Evolutionary conservation across 2,797 vertebrate genomes (phyloP).

Genomic region (Tiaroga cobitis): DNA sequence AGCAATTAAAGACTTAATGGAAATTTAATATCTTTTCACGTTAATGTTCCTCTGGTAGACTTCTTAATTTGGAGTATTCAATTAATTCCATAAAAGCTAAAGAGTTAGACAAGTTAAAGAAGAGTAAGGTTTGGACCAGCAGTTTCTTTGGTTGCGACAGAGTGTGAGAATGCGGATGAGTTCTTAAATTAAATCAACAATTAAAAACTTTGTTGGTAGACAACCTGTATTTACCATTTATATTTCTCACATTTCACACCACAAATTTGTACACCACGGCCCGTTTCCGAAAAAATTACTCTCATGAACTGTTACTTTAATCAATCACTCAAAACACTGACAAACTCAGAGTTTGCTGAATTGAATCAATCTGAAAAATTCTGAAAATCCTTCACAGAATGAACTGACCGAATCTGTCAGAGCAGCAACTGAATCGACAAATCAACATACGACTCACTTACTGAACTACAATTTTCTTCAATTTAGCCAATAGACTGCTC

Average conservation of each 20-base stretch:
- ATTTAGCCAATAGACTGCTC: not conserved
- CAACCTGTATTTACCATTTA: not conserved
- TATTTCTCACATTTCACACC: not conserved
- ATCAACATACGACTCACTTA: not conserved
- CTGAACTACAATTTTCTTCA: not conserved
- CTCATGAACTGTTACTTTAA: not conserved
- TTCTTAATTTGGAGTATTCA: constrained; percentile 46
- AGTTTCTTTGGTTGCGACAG: not conserved
- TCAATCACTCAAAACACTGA: not conserved
- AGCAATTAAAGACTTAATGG: constrained; percentile 70
- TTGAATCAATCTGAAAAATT: too few species aligned
- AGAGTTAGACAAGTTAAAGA: not conserved
- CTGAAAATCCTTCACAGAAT: too few species aligned
- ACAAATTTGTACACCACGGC: not conserved
- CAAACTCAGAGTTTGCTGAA: too few species aligned
- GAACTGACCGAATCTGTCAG: too few species aligned
- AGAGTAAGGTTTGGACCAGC: not conserved
- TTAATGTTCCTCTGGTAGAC: constrained; percentile 64
- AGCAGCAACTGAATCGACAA: not conserved
- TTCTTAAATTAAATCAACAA: not conserved
- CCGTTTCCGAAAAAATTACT: not conserved
- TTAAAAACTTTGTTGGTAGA: not conserved
- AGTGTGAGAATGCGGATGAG: not conserved
- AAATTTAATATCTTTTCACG: constrained; percentile 73
- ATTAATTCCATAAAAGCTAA: not conserved